Base-by-base conservation (phyloP, 2,797 vertebrate species). In the Alcedo atthis region DNA sequence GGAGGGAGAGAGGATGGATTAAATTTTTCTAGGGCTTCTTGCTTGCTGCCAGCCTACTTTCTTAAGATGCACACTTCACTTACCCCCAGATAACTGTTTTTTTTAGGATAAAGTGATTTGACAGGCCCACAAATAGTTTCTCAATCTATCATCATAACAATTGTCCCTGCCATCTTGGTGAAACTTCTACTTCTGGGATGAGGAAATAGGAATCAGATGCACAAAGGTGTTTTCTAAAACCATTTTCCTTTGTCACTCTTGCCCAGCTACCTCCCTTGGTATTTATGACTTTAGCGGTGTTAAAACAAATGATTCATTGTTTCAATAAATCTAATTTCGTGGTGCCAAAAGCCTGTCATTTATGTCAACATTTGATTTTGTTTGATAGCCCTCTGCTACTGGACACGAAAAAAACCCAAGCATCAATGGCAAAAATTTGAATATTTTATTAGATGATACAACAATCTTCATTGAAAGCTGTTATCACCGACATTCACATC, bases 251-350 rank as follows among this genome's bases (percentile, higher is more conserved):
- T 43, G 19, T 71, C 21, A 25, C 6, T 70, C 28, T 83, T n/a
- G 19, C 40, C 51, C 18, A 42, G 24, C 48, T 43, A 14, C 14
- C 2, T 61, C 33, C 40, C 4, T 1, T 64, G 28, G 54, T 54
- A 85, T 83, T 85, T 79, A 61, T 21, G 48, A 37, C 32, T 58
- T 77, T 4, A 48, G 58, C 75, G 68, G 32, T 51, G 43, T 51
- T 66, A 70, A 22, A 24, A 66, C 17, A 80, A 81, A 59, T 4
- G 8, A 70, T 73, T 84, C 0, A 17, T 68, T 85, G 46, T 77
- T 91, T 91, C 53, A 45, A 20, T 73, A 73, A 51, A 79, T 73
- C 75, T 81, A 51, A 91, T 83, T 81, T 83, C 33, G 86, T 37
- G 10, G 14, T 78, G 33, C 26, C 48, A 67, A 59, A 91, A 84